Evolutionary conservation across 1,140 invertebrate genomes (phyloP).

Genomic region (Mya arenaria): DNA sequence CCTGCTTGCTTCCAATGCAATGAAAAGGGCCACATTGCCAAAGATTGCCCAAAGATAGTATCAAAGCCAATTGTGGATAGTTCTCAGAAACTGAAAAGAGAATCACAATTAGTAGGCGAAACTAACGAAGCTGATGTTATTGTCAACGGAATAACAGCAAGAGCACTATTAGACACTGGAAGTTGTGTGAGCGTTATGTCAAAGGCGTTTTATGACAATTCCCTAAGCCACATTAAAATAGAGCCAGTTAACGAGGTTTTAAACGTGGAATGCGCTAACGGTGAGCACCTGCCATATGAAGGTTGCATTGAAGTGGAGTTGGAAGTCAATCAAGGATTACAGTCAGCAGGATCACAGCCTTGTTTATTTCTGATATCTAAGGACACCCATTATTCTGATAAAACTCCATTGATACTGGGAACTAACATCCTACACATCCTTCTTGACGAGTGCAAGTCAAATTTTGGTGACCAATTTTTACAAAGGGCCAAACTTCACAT

Average conservation of each 20-base stretch:
- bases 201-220: no score
- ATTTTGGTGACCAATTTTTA: conserved; percentile 25
- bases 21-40: background rate
- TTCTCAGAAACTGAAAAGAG: background rate
- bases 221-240: no score
- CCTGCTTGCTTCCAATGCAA: conserved; percentile 5
- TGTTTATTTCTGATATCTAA: conserved; percentile 24
- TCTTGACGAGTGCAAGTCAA: conserved; percentile 14
- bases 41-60: conserved; percentile 25
- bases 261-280: conserved; percentile 26
- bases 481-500: conserved; percentile 31
- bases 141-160: conserved; percentile 5
- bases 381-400: conserved; percentile 12
- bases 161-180: conserved; percentile 3
- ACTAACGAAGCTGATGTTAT: conserved; percentile 5
- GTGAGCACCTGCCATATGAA: background rate
- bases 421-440: conserved; percentile 33
- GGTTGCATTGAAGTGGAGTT: conserved; percentile 16
- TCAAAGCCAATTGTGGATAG: conserved; percentile 1
- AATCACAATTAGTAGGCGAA: conserved; percentile 14
- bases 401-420: conserved; percentile 4
- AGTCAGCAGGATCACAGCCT: background rate
- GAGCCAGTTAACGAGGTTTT: conserved; percentile 3
- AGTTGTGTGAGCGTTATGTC: conserved; percentile 1
- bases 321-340: background rate